These are phyloP conservation scores for Tauraco erythrolophus DNA, from an alignment of 2,113 vertebrate species.

Conservation along the genomic window DNA sequence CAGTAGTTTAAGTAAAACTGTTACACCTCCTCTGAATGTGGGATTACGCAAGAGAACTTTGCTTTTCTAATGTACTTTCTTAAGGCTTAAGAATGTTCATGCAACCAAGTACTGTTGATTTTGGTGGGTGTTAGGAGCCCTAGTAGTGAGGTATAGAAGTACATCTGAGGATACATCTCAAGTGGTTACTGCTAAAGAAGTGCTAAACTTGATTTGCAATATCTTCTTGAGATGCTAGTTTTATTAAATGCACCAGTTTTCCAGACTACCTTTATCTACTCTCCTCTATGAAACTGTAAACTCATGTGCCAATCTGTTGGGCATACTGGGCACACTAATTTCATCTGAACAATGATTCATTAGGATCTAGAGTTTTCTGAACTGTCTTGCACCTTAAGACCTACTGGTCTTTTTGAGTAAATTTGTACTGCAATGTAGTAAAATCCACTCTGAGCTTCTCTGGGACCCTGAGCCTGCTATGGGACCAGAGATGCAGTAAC, in stretches of 20 bases:
- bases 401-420: neutral
- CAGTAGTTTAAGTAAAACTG: neutral
- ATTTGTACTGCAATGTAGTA: neutral
- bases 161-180: neutral
- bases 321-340: rapidly evolving
- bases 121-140: neutral
- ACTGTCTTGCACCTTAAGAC: neutral
- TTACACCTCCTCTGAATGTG: neutral
- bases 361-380: neutral
- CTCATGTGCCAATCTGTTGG: rapidly evolving
- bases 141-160: neutral
- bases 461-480: neutral
- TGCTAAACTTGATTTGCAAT: neutral
- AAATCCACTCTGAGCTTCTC: neutral
- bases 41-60: neutral
- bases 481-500: neutral
- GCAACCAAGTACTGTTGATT: neutral
- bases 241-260: neutral
- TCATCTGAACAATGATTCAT: neutral
- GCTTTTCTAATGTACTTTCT: neutral
- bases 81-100: neutral
- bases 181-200: neutral
- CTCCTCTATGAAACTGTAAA: neutral
- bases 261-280: neutral
- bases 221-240: neutral